Conservation (phyloP, 2,888 invertebrate species). For the Conomelus anceps region DNA sequence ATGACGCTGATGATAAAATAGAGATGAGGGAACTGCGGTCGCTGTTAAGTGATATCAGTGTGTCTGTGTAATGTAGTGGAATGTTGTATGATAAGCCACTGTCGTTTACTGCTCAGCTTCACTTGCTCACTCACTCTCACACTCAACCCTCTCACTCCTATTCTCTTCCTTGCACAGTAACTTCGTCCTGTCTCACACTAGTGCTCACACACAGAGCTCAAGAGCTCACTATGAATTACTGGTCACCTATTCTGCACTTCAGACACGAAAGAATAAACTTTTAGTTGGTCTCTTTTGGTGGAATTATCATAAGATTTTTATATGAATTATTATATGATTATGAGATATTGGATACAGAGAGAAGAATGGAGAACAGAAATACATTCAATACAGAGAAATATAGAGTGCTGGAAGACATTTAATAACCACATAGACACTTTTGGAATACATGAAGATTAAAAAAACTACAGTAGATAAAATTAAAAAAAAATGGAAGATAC, state of each 20-base stretch:
- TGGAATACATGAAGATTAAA: too few species aligned
- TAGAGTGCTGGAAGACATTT: too few species aligned
- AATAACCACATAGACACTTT: too few species aligned
- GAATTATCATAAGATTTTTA: too few species aligned
- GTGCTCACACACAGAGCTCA: neutral
- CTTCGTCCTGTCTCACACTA: neutral
- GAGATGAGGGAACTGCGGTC: neutral
- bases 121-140: neutral
- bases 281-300: too few species aligned
- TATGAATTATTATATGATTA: too few species aligned
- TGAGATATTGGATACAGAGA: too few species aligned
- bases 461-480: too few species aligned
- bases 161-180: neutral
- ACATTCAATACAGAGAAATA: too few species aligned
- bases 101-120: neutral
- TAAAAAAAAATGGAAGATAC: too few species aligned
- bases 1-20: neutral
- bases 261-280: neutral
- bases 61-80: neutral
- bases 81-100: neutral
- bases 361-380: too few species aligned
- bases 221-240: too few species aligned
- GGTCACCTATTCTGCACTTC: neutral
- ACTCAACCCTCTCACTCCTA: neutral
- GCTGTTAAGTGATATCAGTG: neutral